These are phyloP conservation scores for Cinara cedri DNA, from an alignment of 2,888 invertebrate genomes.

Conservation along the genomic window DNA sequence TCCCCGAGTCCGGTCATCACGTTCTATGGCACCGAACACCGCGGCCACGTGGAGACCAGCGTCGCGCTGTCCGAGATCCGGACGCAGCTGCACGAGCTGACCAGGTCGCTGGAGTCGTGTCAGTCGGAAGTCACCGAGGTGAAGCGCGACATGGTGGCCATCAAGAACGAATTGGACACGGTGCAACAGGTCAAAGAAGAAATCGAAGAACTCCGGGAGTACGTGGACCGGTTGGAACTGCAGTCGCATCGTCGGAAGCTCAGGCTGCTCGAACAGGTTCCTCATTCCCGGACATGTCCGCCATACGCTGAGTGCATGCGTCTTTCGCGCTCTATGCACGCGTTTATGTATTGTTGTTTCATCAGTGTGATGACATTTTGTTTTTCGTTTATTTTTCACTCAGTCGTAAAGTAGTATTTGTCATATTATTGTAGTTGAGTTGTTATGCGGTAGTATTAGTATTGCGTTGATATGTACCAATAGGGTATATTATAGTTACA, in stretches of 20 bases:
- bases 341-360: too few species aligned
- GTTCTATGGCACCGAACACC: conserved; percentile 62
- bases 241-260: conserved; percentile 89
- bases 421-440: too few species aligned
- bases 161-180: conserved; percentile 91
- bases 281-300: background rate
- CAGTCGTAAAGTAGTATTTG: too few species aligned
- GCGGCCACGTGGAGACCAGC: conserved; percentile 87
- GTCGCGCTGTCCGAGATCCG: conserved; percentile 93
- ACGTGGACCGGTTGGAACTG: conserved; percentile 89
- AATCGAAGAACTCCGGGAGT: conserved; percentile 89
- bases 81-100: conserved; percentile 89
- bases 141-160: conserved; percentile 93
- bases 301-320: too few species aligned
- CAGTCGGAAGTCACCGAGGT: conserved; percentile 90
- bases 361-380: too few species aligned
- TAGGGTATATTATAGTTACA: too few species aligned
- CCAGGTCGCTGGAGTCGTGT: conserved; percentile 92
- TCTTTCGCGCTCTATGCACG: too few species aligned
- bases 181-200: conserved; percentile 95
- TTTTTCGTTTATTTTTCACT: too few species aligned
- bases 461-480: too few species aligned
- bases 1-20: conserved; percentile 49
- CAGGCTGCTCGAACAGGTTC: conserved; percentile 88
- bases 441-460: too few species aligned